Evolutionary conservation across 1,140 invertebrate species (phyloP).

Genomic region (Drosophila sechellia): DNA sequence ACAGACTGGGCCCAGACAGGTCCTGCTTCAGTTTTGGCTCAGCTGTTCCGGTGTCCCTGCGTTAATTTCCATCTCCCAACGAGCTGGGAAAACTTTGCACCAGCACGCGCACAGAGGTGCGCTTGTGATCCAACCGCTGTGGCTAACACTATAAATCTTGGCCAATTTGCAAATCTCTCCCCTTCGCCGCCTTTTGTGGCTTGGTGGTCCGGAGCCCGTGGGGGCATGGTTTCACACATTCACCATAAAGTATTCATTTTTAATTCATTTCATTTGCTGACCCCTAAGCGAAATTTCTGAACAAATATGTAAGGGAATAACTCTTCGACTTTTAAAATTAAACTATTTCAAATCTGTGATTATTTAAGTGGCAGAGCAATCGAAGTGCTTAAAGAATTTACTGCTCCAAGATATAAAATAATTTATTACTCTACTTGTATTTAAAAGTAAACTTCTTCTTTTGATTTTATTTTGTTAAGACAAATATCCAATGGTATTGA

Average conservation of each 20-base stretch:
- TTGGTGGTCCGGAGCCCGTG: conserved; percentile 1
- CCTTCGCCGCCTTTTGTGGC: conserved; percentile 13
- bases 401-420: no score
- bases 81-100: conserved; percentile 32
- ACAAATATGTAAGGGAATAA: background rate
- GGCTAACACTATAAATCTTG: conserved; percentile 68
- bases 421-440: no score
- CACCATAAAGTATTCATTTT: conserved; percentile 56
- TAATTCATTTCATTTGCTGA: conserved; percentile 49
- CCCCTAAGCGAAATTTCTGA: no score
- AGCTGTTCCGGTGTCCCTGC: conserved; percentile 19
- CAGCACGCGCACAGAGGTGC: conserved; percentile 16
- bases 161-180: conserved; percentile 67
- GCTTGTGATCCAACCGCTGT: conserved; percentile 28
- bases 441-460: no score
- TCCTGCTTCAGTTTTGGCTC: conserved; percentile 10
- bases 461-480: no score
- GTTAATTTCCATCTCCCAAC: conserved; percentile 50
- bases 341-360: background rate
- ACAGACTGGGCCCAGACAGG: conserved; percentile 28
- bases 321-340: background rate
- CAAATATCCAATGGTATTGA: no score
- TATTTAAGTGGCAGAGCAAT: no score
- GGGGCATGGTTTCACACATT: conserved; percentile 33
- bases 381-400: no score